Evolutionary conservation across 2,888 invertebrate genomes (phyloP), one percentile per base, ranked within the genome.

Genomic region (Lucinisca nassula): DNA sequence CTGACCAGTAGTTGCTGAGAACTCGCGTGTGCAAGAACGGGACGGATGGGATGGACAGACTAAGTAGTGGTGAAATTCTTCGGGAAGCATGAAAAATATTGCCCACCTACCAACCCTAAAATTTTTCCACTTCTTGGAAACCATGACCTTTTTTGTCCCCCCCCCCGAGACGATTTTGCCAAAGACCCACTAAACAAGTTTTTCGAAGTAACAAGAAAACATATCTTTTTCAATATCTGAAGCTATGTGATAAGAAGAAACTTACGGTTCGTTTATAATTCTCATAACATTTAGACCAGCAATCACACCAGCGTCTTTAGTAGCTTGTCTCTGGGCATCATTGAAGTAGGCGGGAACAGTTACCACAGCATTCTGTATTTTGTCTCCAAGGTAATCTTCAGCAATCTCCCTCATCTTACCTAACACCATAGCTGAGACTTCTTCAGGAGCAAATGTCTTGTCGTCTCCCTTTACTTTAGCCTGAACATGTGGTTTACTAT

Each of bases 311-410:
- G 99, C 99, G 97, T 99, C 99, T 96, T 99, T 99, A 83, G 99
- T 99, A 35, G 99, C 99, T 96, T 99, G 99, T 97, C 99, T 98
- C 97, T 99, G 99, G 88, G 99, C 99, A 96, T 99, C 99, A 95
- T 99, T 99, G 97, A 99, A 99, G 96, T 99, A 99, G 45, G 99
- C 99, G 10, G 99, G 99, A 0, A 99, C 99, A 0, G 99, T 99
- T 55, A 99, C 98, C 17, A 99, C 98, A 88, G 98, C 98, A 94
- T 98, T 97, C 0, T 97, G 97, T 27, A 98, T 98, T 94, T 98
- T 98, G 97, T 99, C 98, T 92, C 99, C 99, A 82, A 99, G 97
- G 96, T 99, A 99, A 21, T 98, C 98, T 96, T 99, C 99, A 38
- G 99, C 99, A 6, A 98, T 98, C 97, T 99, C 99, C 97, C 98